A percentile compares a stretch with the other conserved stretches of the same genome.
These are phyloP conservation scores for Parascotia fuliginaria DNA, from an alignment of 2,888 invertebrate genomes.

Conservation along the genomic window DNA sequence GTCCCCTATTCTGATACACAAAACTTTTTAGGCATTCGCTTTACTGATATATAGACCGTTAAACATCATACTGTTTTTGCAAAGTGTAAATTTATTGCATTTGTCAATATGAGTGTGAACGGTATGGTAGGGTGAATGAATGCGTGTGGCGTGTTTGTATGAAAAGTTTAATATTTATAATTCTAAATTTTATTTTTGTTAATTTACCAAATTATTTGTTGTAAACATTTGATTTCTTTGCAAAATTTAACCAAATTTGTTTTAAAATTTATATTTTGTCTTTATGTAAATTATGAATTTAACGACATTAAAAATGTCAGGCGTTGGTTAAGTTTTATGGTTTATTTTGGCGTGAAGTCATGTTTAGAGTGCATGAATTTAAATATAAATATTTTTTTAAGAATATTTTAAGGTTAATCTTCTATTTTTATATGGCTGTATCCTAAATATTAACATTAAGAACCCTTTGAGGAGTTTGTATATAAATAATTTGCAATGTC, in stretches of 20 bases:
- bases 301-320: slow-evolving; percentile 41
- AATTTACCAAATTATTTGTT: not conserved
- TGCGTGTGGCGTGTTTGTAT: not conserved
- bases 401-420: slow-evolving; percentile 24
- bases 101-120: not conserved
- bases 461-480: slow-evolving; percentile 33
- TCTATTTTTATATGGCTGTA: slow-evolving; percentile 47
- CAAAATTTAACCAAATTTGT: not conserved
- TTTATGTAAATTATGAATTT: slow-evolving; percentile 29
- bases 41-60: not conserved
- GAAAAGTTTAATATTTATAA: not conserved
- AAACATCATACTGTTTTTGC: not conserved
- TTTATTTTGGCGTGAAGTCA: slow-evolving; percentile 10
- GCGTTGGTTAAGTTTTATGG: slow-evolving; percentile 16
- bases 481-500: slow-evolving; percentile 43
- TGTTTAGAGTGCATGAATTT: slow-evolving; percentile 6
- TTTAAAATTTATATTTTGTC: slow-evolving; percentile 4
- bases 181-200: slow-evolving; percentile 1
- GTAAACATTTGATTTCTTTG: not conserved
- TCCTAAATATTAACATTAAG: slow-evolving; percentile 43
- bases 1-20: slow-evolving; percentile 5
- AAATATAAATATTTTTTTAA: slow-evolving; percentile 26
- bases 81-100: not conserved
- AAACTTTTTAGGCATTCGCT: not conserved
- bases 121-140: slow-evolving; percentile 17